Base-by-base conservation (phyloP, 2,113 vertebrate species). In the Gymnorhina tibicen region DNA sequence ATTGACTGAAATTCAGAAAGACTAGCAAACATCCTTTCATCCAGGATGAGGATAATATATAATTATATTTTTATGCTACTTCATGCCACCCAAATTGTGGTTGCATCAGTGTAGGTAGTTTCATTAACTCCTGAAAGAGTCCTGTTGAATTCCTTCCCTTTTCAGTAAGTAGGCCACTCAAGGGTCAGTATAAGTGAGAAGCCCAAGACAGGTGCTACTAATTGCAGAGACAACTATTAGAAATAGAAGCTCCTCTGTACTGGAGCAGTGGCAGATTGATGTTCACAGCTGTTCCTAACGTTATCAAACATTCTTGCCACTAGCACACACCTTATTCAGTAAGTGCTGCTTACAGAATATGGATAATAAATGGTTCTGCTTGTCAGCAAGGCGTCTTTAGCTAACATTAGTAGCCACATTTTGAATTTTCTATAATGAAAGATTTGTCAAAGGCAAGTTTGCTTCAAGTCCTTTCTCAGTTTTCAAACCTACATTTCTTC, bases 191-290 rank as follows among this genome's bases (percentile, higher is more conserved):
- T 46, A 82, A 95, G 85, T 94, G 87, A 93, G 83, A 93, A 92
- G 92, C 80, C 80, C 78, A 93, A 89, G 94, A 97, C 97, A 97
- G 96, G 95, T 98, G 95, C 79, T 94, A 33, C 88, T 93, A 95
- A 89, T 87, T 89, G 87, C 89, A n/a, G 81, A 94, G 49, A 75
- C 59, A 92, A 8, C 82, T 91, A 67, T 83, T 77, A 88, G 96
- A 95, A 96, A 93, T 69, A 76, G 91, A 94, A 97, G 81, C 91
- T 95, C 81, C 67, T 91, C 90, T 86, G 63, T 86, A 53, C 66
- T 46, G 77, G 53, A 84, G 75, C 89, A 80, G 66, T 5, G 85
- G 68, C 62, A 97, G 89, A 94, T 96, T 91, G 93, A 95, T 95
- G 92, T 93, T 88, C 97, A 89, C 95, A 97, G 96, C 96, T 97